Evolutionary conservation across 2,888 invertebrate genomes (phyloP).

Genomic region (Ischnura elegans): DNA sequence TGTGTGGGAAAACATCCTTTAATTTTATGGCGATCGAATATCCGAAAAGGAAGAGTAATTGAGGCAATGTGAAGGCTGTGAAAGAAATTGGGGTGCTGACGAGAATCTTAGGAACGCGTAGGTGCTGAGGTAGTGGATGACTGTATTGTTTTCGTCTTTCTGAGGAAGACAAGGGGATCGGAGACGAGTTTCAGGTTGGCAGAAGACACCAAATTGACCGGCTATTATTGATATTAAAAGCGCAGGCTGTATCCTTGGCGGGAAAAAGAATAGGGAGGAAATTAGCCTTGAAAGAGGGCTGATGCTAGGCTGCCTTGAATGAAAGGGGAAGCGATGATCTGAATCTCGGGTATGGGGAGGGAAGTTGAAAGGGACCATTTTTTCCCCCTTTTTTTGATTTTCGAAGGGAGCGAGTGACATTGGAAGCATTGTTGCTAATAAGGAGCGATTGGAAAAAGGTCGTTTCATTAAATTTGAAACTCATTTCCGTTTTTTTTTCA

Average conservation of each 20-base stretch:
- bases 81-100: background rate
- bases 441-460: conserved; percentile 47
- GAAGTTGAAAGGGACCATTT: background rate
- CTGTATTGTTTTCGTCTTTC: background rate
- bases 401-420: conserved; percentile 18
- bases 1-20: no score
- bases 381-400: background rate
- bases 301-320: background rate
- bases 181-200: background rate
- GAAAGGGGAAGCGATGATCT: background rate
- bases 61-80: no score
- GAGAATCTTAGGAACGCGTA: background rate
- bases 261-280: background rate
- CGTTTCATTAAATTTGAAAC: conserved; percentile 64
- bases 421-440: conserved; percentile 52
- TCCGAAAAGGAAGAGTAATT: background rate
- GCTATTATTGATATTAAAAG: conserved; percentile 60
- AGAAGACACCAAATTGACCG: conserved; percentile 57
- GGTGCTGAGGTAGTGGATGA: background rate
- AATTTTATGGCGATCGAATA: conserved; percentile 27
- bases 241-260: conserved; percentile 21
- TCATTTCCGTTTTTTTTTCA: conserved; percentile 59
- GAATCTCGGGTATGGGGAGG: background rate
- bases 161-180: background rate
- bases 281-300: background rate